Percentiles rank a stretch among this genome's conserved stretches.
These are phyloP conservation scores for Notoglanidium macrostoma DNA, from an alignment of 2,797 vertebrate genomes.

Conservation along the genomic window DNA sequence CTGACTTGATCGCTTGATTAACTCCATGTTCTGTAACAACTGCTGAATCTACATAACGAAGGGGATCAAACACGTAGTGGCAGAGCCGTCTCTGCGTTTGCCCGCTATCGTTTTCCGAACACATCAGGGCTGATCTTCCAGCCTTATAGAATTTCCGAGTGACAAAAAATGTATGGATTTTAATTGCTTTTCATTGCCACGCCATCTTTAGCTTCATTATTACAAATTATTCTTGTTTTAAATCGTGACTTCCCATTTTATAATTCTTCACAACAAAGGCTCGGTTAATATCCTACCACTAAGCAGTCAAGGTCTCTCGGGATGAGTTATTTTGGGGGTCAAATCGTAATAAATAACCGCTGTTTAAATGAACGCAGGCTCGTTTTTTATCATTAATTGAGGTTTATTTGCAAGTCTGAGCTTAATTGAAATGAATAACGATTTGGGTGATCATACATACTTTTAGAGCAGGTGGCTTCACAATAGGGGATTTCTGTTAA, in stretches of 20 bases:
- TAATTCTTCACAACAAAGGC: not conserved
- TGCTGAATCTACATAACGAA: constrained; percentile 31
- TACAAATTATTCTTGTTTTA: not conserved
- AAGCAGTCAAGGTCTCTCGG: not conserved
- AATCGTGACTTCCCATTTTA: not conserved
- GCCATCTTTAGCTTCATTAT: not conserved
- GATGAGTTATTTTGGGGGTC: not conserved
- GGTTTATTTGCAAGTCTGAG: not conserved
- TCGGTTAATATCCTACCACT: not conserved
- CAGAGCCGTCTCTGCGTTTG: not conserved
- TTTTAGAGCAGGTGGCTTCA: constrained; percentile 35
- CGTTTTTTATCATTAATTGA: not conserved
- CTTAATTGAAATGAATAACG: constrained; percentile 24
- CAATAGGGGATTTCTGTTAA: constrained; percentile 31
- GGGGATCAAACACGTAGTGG: constrained; percentile 22
- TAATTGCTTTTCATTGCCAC: not conserved
- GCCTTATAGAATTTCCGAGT: not conserved
- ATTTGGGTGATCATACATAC: constrained; percentile 15
- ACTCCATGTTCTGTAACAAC: constrained; percentile 9
- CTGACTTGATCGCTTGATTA: constrained; percentile 23
- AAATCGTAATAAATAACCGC: not conserved
- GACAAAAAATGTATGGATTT: not conserved
- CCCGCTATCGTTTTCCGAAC: not conserved
- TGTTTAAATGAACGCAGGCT: not conserved
- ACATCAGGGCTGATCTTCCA: constrained; percentile 32